Conservation (phyloP, 2,797 vertebrate genomes). For the Parotocinclus haroldoi region DNA sequence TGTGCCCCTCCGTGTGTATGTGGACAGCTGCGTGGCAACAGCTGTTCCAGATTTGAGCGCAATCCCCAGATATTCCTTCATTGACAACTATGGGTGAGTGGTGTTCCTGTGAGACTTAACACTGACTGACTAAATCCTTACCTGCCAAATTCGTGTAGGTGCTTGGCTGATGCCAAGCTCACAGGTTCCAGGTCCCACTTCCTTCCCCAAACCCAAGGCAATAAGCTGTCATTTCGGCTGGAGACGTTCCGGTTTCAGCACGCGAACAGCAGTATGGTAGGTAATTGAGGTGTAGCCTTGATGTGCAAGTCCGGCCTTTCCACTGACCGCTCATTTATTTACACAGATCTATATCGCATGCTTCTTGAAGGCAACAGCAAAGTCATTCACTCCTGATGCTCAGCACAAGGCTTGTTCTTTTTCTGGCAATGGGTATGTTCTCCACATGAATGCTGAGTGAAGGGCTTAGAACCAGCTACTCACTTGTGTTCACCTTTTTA, state of each 20-base stretch:
- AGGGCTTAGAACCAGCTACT: background rate
- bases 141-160: slow-evolving; percentile 49
- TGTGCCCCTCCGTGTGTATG: slow-evolving; percentile 24
- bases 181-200: slow-evolving; percentile 61
- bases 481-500: background rate
- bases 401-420: slow-evolving; percentile 67
- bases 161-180: slow-evolving; percentile 59
- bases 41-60: slow-evolving; percentile 42
- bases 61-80: slow-evolving; percentile 26
- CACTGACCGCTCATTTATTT: too few species aligned
- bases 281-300: background rate
- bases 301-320: too few species aligned
- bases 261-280: background rate
- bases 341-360: slow-evolving; percentile 66
- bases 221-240: slow-evolving; percentile 60
- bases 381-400: background rate
- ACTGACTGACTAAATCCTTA: background rate
- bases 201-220: slow-evolving; percentile 40
- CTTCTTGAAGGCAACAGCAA: slow-evolving; percentile 56
- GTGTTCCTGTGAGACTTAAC: background rate
- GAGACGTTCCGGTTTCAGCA: slow-evolving; percentile 66
- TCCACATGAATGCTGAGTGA: too few species aligned
- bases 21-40: slow-evolving; percentile 53
- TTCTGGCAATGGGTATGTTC: slow-evolving; percentile 46
- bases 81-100: slow-evolving; percentile 37